Percentiles rank a stretch among this genome's conserved stretches.
Evolutionary conservation across 2,113 vertebrate genomes (phyloP).

Genomic region (Quiscalus mexicanus): DNA sequence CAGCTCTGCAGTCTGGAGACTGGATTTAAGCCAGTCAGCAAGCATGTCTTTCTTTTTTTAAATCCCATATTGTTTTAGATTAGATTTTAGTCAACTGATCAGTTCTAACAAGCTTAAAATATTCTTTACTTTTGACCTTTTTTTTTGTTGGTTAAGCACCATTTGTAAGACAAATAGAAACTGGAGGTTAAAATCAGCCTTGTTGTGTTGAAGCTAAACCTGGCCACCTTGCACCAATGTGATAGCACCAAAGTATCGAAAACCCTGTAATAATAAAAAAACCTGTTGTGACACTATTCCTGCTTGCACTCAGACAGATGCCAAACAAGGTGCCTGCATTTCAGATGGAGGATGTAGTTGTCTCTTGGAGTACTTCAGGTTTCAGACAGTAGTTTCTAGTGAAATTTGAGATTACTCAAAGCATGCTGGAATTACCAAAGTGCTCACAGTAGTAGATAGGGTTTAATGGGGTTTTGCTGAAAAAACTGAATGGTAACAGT

Average conservation of each 20-base stretch:
- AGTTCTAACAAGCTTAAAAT: constrained; percentile 31
- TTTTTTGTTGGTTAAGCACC: neutral
- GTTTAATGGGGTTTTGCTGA: neutral
- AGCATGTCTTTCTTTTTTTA: accelerated
- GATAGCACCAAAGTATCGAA: neutral
- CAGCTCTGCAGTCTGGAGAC: neutral
- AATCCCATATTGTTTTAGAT: neutral
- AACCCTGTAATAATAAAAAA: neutral
- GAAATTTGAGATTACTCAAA: neutral
- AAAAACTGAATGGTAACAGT: neutral
- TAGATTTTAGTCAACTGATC: constrained; percentile 12
- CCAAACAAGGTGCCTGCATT: neutral
- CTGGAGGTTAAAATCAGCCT: neutral
- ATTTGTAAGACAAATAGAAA: neutral
- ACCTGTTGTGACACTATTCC: neutral
- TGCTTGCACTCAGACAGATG: neutral
- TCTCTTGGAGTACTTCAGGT: neutral
- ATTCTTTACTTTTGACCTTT: neutral
- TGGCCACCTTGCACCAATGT: neutral
- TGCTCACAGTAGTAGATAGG: neutral
- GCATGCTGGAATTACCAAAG: neutral
- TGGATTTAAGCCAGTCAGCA: neutral
- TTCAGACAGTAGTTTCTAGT: neutral
- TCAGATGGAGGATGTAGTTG: neutral
- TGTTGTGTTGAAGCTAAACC: neutral